phyloP scores from a whole-genome alignment of 2,797 vertebrate genomes.

The Tokudaia tokunoshimensis region DNA sequence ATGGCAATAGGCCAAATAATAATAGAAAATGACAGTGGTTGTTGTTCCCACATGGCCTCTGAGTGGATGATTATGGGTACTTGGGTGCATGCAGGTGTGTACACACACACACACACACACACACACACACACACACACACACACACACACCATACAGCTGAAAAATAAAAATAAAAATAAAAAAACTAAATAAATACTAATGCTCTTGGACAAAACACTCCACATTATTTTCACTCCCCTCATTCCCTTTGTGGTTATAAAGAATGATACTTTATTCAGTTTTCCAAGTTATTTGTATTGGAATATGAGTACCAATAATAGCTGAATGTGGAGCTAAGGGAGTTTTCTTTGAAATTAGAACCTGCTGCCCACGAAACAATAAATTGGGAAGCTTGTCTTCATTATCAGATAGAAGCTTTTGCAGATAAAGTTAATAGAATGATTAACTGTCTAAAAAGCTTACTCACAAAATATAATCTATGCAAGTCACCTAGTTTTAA shows the following conservation, averaged over 20 bases:
- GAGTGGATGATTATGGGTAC: neutral
- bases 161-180: neutral
- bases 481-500: conserved; percentile 4
- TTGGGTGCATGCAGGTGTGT: neutral
- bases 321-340: neutral
- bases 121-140: neutral
- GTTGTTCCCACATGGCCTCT: neutral
- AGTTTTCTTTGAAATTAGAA: neutral
- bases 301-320: conserved; percentile 1
- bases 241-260: neutral
- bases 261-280: neutral
- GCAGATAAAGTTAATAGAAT: neutral
- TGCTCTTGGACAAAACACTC: neutral
- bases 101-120: neutral
- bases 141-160: neutral
- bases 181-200: neutral
- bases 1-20: no score
- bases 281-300: conserved; percentile 12
- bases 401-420: conserved; percentile 38
- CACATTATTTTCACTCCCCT: neutral
- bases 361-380: neutral
- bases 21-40: neutral
- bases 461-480: neutral
- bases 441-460: conserved; percentile 14
- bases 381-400: neutral